Percentiles rank a stretch among this genome's conserved stretches.
These are phyloP conservation scores for Limnephilus marmoratus DNA, from an alignment of 2,888 invertebrate genomes.

Conservation along the genomic window DNA sequence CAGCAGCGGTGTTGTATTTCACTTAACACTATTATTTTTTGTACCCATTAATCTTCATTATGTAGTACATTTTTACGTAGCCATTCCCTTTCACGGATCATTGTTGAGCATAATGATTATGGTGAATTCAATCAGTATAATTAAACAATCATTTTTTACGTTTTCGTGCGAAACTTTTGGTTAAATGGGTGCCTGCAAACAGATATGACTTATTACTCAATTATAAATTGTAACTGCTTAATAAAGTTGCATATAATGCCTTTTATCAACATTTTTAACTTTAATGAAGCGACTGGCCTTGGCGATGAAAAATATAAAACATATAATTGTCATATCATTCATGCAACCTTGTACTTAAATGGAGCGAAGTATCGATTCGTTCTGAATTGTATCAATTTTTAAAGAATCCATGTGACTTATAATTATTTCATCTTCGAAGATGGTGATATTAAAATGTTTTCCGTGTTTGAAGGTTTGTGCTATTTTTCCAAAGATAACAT, in stretches of 20 bases:
- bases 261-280: neutral
- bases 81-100: constrained; percentile 24
- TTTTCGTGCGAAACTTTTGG: constrained; percentile 37
- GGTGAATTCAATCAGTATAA: constrained; percentile 13
- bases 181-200: neutral
- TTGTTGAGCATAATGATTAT: neutral
- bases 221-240: neutral
- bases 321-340: neutral
- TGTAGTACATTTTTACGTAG: neutral
- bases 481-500: neutral
- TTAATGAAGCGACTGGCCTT: neutral
- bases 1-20: neutral
- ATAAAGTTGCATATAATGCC: neutral
- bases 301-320: neutral
- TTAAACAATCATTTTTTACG: constrained; percentile 11
- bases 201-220: neutral
- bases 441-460: neutral
- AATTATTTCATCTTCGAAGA: neutral
- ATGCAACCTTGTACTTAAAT: neutral
- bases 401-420: neutral
- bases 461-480: neutral
- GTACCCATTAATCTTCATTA: constrained; percentile 25
- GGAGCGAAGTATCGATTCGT: neutral
- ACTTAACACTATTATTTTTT: constrained; percentile 4
- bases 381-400: neutral